Evolutionary conservation across 2,113 vertebrate genomes (phyloP).

Genomic region (Ctenomys sociabilis): DNA sequence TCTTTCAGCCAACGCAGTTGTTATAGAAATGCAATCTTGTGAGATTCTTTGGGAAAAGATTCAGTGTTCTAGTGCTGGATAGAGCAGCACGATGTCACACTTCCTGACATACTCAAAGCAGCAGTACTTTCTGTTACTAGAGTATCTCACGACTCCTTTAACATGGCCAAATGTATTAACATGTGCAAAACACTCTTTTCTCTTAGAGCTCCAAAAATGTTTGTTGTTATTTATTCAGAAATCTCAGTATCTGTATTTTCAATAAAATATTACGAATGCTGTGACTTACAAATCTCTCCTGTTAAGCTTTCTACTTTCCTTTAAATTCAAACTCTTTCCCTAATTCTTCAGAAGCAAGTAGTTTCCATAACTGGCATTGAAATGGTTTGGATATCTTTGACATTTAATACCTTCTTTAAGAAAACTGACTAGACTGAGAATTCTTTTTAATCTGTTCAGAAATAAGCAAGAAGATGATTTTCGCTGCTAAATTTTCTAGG

Average conservation of each 20-base stretch:
- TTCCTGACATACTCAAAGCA: background rate
- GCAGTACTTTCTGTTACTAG: background rate
- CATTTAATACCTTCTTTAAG: background rate
- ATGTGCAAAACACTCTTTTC: background rate
- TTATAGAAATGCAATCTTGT: background rate
- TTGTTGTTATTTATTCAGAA: conserved; percentile 12
- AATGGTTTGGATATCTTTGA: conserved; percentile 24
- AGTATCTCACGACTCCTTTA: conserved; percentile 8
- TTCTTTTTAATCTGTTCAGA: background rate
- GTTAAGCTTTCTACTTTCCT: background rate
- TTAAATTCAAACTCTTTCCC: background rate
- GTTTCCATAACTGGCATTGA: background rate
- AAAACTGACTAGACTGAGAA: background rate
- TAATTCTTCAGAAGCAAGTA: conserved; percentile 48
- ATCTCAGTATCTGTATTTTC: background rate
- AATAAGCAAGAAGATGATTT: background rate
- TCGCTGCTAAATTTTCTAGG: background rate
- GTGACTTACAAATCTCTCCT: background rate
- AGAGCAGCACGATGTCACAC: background rate
- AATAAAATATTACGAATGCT: conserved; percentile 9
- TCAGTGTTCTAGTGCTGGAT: background rate
- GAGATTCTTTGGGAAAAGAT: conserved; percentile 11
- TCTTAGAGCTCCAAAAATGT: background rate
- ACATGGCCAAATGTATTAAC: background rate
- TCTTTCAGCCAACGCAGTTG: background rate